Evolutionary conservation across 2,797 vertebrate genomes (phyloP), one percentile per base, ranked within the genome.

Genomic region (Phrynocephalus guinanensis): DNA sequence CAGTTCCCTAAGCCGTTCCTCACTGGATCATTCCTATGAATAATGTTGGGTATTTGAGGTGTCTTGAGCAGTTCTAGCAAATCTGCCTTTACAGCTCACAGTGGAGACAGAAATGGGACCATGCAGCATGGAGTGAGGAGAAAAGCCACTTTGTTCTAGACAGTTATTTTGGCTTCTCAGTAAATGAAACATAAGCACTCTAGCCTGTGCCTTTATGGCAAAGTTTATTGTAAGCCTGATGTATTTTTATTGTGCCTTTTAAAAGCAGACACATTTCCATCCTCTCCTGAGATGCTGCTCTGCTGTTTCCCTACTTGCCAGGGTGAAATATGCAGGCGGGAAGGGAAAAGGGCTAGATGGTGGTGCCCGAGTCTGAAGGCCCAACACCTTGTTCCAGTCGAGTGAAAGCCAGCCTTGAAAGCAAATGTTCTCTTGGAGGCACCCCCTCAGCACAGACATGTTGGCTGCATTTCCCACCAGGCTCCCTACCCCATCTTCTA

Each of bases 251-350:
- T 71, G 89, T 70, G 9, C 84, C 89, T 93, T 86, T 86, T 94
- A 93, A 93, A 95, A 92, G 92, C 66, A 85, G 90, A 78, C 63
- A 44, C 71, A 82, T 93, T 94, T 92, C 93, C 88, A 82, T 91
- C 89, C 91, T 91, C 92, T 85, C 77, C 89, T 87, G 92, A 91
- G 93, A 89, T 77, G 92, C 91, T 92, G 94, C 90, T 18, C 86
- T 83, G 86, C 93, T 90, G 84, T 91, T 38, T 93, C 92, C 90
- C 91, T 89, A 84, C 92, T 82, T 68, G n/a, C 33, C 5, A 33
- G 13, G 91, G 84, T 90, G 90, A 90, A 90, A 16, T 52, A 30
- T 48, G 38, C 38, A 20, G 67, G 28, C 13, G 18, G 28, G 81
- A 50, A 82, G n/a, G n/a, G 20, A 7, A 68, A 28, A 28, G 5